Conservation (phyloP, 2,888 invertebrate genomes). For the Drosophila greeni region DNA sequence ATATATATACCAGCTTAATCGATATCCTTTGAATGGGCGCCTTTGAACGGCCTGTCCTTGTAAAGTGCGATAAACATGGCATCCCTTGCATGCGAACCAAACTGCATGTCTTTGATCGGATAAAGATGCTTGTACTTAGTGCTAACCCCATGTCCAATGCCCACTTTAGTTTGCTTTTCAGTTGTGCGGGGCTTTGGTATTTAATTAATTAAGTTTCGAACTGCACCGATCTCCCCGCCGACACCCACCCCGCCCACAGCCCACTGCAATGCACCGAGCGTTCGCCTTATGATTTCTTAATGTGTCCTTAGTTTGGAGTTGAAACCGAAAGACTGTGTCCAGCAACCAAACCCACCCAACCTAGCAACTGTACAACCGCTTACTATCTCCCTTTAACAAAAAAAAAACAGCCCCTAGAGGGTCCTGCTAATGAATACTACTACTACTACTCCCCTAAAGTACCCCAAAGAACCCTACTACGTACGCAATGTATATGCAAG, state of each 20-base stretch:
- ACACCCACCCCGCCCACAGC: constrained; percentile 26
- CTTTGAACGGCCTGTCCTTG: constrained; percentile 25
- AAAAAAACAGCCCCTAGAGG: constrained; percentile 45
- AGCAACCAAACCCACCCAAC: constrained; percentile 44
- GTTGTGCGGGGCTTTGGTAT: constrained; percentile 52
- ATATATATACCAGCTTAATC: constrained; percentile 32
- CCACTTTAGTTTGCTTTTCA: constrained; percentile 49
- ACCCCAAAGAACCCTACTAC: constrained; percentile 45
- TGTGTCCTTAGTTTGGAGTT: constrained; percentile 56
- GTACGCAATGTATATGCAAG: constrained; percentile 58
- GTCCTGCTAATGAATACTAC: constrained; percentile 41
- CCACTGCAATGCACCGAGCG: constrained; percentile 59
- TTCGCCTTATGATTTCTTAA: constrained; percentile 64
- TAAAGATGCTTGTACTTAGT: constrained; percentile 37
- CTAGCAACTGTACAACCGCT: constrained; percentile 56
- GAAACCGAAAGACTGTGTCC: constrained; percentile 42
- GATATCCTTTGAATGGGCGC: constrained; percentile 14
- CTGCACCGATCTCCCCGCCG: constrained; percentile 43
- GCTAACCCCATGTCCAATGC: constrained; percentile 34
- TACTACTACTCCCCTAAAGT: constrained; percentile 10
- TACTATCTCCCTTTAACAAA: constrained; percentile 60
- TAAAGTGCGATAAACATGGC: constrained; percentile 4
- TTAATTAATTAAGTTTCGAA: constrained; percentile 40
- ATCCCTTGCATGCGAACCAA: constrained; percentile 30
- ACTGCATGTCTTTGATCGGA: constrained; percentile 38